Evolutionary conservation across 2,888 invertebrate species (phyloP), one percentile per base, ranked within the genome.

Genomic region (Trisateles emortualis): DNA sequence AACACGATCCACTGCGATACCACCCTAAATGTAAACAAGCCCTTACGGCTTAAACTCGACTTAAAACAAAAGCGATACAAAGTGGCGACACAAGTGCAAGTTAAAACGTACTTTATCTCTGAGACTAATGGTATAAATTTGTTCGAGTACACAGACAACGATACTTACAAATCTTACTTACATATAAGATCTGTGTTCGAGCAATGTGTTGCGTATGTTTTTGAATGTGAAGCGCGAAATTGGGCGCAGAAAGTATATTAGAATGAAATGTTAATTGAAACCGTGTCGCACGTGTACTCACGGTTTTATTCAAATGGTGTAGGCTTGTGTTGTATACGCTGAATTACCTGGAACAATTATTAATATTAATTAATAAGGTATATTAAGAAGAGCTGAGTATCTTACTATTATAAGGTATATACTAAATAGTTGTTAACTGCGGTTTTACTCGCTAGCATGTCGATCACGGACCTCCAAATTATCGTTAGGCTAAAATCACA

Each of bases 341-440:
- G 42, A 30, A 47, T 69, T 69, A 69, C 71, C 64, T 69, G 68
- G 11, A 68, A 69, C 61, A 69, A 69, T 51, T 57, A 39, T 44
- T 56, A 63, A 24, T 38, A 58, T 30, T 22, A 53, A 63, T 36
- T 55, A 52, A 40, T 55, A 55, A 48, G n/a, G 43, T 54, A 51
- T 38, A 38, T 24, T 39, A 17, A 9, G 48, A 22, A 42, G 30
- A 35, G 19, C 19, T 30, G 4, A 33, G 8, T 1, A 10, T 11
- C 14, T 33, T 33, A 33, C 22, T 22, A 22, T 22, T 22, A 22
- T 22, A 22, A 22, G 2, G 22, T 22, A 22, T 5, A n/a, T n/a
- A n/a, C n/a, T n/a, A n/a, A n/a, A n/a, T 22, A 22, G 22, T 22
- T 3, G 22, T 22, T 22, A n/a, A n/a, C n/a, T n/a, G n/a, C n/a